Base-by-base conservation (phyloP, 1,140 invertebrate species). In the Cyclargus thomasi region DNA sequence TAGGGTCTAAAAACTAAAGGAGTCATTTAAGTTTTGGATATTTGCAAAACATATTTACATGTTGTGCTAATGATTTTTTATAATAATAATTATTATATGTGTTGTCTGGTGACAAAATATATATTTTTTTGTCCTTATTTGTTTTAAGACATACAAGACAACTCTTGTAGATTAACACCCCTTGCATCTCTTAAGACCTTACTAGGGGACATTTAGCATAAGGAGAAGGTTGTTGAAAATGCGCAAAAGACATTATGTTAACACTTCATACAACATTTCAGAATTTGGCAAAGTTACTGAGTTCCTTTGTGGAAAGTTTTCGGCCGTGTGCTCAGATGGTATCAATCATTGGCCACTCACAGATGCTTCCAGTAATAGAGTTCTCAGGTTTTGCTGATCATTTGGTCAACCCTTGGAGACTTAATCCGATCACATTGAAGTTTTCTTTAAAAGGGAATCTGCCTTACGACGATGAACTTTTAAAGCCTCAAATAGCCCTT, bases 301-400 rank as follows among this genome's bases (percentile, higher is more conserved):
- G 96, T 18, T 94, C 94, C 83, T 98, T 98, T 91, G 95, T 99
- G 11, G 96, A 98, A 80, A 97, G 96, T 91, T 99, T 99, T 85
- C 93, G 96, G 69, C 94, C 95, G 18, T 96, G 96, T 64, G 97
- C 97, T 0, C 97, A 99, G 92, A 99, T 99, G 96, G 96, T 99
- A 0, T 96, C 97, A 0, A 97, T 99, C 55, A 95, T 97, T 75
- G 97, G 97, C 0, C 95, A 97, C 74, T 94, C 96, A 5, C 94
- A 95, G 75, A 96, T 99, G 94, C 86, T 98, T 18, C 98, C 98
- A 6, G 96, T 99, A 20, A 97, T 99, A 3, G 97, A 99, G 74
- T 88, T 90, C 65, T 98, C 97, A 62, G 96, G 96, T 16, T 97
- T 96, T 81, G 95, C 95, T 0, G 96, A 97, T 86, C 95, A 96